phyloP scores from a whole-genome alignment of 1,140 invertebrate genomes.

The Drosophila ercepeae region DNA sequence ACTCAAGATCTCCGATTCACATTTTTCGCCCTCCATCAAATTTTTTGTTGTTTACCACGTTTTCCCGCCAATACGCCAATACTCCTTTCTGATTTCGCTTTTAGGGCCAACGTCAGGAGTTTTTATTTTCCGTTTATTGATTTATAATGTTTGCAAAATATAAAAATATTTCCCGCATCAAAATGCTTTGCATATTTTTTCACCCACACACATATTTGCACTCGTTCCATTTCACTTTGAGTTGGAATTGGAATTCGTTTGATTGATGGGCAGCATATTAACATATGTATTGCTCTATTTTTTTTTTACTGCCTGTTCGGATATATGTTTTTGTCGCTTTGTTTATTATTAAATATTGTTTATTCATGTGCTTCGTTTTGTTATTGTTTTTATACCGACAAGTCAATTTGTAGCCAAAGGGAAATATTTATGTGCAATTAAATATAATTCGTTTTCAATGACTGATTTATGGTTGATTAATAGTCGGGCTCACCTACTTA shows the following conservation, averaged over 20 bases:
- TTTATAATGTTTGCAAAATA: constrained; percentile 76
- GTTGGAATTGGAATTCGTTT: constrained; percentile 67
- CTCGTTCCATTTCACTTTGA: constrained; percentile 30
- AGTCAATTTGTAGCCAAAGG: constrained; percentile 32
- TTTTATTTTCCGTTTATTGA: constrained; percentile 61
- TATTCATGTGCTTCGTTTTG: constrained; percentile 14
- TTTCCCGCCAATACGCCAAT: background rate
- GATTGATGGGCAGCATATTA: constrained; percentile 66
- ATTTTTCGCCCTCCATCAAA: constrained; percentile 31
- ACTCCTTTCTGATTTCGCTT: constrained; percentile 18
- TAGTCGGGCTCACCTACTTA: constrained; percentile 39
- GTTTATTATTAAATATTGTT: constrained; percentile 55
- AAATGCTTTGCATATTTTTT: constrained; percentile 71
- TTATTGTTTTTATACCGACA: constrained; percentile 32
- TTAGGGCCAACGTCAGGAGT: background rate
- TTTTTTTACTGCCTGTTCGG: constrained; percentile 9
- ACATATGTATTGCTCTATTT: constrained; percentile 53
- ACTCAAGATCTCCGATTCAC: constrained; percentile 68
- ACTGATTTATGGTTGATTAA: constrained; percentile 55
- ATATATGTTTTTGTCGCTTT: constrained; percentile 25
- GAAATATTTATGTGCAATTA: constrained; percentile 44
- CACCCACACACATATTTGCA: constrained; percentile 25
- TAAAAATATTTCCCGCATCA: constrained; percentile 50
- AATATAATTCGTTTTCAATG: constrained; percentile 63
- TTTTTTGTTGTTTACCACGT: constrained; percentile 44